These are phyloP conservation scores for Eugnorisma glareosa DNA, from an alignment of 2,888 invertebrate genomes.

Conservation along the genomic window DNA sequence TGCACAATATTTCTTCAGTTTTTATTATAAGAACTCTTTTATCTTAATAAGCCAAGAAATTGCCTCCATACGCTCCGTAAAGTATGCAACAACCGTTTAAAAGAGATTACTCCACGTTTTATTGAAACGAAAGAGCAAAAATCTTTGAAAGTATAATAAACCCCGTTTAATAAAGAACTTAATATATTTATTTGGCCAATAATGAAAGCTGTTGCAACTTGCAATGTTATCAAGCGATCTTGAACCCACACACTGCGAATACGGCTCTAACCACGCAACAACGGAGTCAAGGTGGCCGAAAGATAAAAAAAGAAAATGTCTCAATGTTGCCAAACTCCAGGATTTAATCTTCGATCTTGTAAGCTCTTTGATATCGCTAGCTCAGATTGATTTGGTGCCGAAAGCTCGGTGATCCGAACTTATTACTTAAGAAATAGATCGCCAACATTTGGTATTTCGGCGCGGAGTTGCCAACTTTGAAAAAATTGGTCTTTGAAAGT, in stretches of 20 bases:
- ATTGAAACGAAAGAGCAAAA: conserved; percentile 12
- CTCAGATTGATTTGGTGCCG: conserved; percentile 52
- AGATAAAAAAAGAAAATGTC: conserved; percentile 54
- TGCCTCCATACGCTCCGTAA: conserved; percentile 3
- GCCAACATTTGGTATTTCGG: conserved; percentile 31
- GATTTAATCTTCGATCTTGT: conserved; percentile 34
- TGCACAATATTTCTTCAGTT: conserved; percentile 39
- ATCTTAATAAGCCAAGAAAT: conserved; percentile 41
- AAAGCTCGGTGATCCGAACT: conserved; percentile 51
- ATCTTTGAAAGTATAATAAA: conserved; percentile 38
- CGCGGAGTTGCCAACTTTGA: conserved; percentile 32
- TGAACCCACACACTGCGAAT: conserved; percentile 69
- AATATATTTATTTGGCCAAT: conserved; percentile 61
- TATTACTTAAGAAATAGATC: conserved; percentile 53
- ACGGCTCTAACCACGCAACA: conserved; percentile 52
- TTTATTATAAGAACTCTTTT: conserved; percentile 37
- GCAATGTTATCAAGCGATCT: conserved; percentile 61
- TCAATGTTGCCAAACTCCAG: conserved; percentile 50
- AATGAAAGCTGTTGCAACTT: conserved; percentile 67
- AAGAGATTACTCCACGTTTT: conserved; percentile 8
- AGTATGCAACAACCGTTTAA: conserved; percentile 24
- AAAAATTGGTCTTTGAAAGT: conserved; percentile 29
- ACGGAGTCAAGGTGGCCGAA: conserved; percentile 67
- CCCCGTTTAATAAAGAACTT: conserved; percentile 41
- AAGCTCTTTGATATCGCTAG: conserved; percentile 45